Conservation (phyloP, 2,888 invertebrate genomes). For the Ochropleura leucogaster region DNA sequence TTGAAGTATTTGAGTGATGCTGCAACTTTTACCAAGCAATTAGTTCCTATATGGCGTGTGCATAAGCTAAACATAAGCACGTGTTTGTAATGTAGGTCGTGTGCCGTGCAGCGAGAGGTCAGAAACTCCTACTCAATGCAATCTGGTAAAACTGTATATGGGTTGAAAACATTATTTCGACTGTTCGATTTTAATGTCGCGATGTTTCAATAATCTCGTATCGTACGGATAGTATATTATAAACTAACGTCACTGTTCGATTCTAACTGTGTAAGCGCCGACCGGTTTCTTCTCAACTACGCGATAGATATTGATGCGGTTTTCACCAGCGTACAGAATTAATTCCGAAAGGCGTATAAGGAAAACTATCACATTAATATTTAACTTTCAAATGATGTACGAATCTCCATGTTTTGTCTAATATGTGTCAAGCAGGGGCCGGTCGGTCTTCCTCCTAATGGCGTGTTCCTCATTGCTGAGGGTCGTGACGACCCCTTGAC, state of each 20-base stretch:
- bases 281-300: no score
- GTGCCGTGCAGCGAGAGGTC: not conserved
- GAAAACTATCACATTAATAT: not conserved
- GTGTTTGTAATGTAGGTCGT: constrained; percentile 3
- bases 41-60: not conserved
- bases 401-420: not conserved
- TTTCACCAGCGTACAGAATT: no score
- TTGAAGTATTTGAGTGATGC: constrained; percentile 2
- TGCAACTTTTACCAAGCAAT: constrained; percentile 11
- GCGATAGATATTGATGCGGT: no score
- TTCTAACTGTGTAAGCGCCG: no score
- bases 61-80: constrained; percentile 18
- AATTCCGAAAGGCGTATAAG: no score
- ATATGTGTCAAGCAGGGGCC: not conserved
- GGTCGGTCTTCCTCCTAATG: not conserved
- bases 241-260: no score
- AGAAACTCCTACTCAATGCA: not conserved
- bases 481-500: not conserved
- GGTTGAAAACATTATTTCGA: no score
- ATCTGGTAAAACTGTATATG: no score
- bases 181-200: no score
- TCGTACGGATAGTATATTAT: no score
- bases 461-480: not conserved
- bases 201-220: no score
- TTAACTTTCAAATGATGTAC: not conserved